Evolutionary conservation across 2,888 invertebrate genomes (phyloP).

Genomic region (Agrotis puta): DNA sequence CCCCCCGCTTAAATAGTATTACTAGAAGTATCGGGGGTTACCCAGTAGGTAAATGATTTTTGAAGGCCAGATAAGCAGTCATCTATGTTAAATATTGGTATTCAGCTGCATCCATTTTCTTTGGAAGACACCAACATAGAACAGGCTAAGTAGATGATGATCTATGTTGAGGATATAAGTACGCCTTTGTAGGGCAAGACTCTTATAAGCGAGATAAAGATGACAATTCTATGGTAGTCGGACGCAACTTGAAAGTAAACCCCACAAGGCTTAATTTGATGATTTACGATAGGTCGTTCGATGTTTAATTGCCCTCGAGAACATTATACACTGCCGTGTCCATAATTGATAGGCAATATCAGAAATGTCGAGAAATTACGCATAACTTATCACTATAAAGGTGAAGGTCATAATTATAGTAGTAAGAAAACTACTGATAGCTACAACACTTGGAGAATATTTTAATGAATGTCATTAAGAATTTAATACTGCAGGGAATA

Average conservation of each 20-base stretch:
- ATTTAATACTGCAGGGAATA: slow-evolving; percentile 24
- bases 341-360: slow-evolving; percentile 15
- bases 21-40: neutral
- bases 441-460: slow-evolving; percentile 15
- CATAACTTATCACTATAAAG: slow-evolving; percentile 40
- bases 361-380: slow-evolving; percentile 22
- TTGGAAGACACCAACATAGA: neutral
- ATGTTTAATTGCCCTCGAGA: neutral
- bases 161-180: no score
- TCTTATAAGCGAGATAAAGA: neutral
- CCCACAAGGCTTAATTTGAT: neutral
- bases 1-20: neutral
- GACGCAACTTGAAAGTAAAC: neutral
- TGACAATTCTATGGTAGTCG: no score
- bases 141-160: neutral
- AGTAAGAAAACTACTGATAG: slow-evolving; percentile 8
- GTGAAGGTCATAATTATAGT: slow-evolving; percentile 39
- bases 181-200: neutral
- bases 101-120: neutral
- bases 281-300: slow-evolving; percentile 2
- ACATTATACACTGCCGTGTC: neutral
- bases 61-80: neutral
- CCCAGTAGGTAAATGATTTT: neutral
- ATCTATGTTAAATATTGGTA: neutral
- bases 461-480: slow-evolving; percentile 24